Percentiles rank a stretch among this genome's conserved stretches.
Evolutionary conservation across 2,888 invertebrate species (phyloP).

Genomic region (Lasioglossum leucozonium): DNA sequence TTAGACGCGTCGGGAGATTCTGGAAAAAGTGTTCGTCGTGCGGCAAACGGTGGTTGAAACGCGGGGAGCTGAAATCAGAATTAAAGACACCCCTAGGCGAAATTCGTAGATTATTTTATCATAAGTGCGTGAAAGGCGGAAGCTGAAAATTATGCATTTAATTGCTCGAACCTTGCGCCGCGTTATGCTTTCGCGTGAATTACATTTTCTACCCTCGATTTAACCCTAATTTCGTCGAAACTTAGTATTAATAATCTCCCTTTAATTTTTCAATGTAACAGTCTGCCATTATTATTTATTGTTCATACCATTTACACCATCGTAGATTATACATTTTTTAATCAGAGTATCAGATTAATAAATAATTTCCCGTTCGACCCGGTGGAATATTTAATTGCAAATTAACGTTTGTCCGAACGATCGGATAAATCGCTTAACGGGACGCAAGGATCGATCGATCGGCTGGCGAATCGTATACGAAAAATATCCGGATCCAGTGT

Average conservation of each 20-base stretch:
- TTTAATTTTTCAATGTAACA: background rate
- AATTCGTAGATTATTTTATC: constrained; percentile 61
- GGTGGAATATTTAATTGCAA: background rate
- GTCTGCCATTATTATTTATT: background rate
- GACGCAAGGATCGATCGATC: constrained; percentile 26
- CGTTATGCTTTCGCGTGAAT: background rate
- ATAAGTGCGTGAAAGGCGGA: constrained; percentile 38
- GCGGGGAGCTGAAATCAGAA: constrained; percentile 37
- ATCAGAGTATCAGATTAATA: background rate
- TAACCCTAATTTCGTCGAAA: background rate
- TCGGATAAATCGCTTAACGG: background rate
- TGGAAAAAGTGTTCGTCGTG: background rate
- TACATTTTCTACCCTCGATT: background rate
- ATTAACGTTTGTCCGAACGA: background rate
- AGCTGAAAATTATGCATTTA: background rate
- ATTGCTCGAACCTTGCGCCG: constrained; percentile 24
- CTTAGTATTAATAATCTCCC: background rate
- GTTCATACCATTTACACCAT: background rate
- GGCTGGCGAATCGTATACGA: constrained; percentile 58
- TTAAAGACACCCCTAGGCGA: constrained; percentile 51
- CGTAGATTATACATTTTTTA: background rate
- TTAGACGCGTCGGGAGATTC: background rate
- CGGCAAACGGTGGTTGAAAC: constrained; percentile 7
- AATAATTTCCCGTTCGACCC: background rate
- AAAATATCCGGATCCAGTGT: constrained; percentile 37